Evolutionary conservation across 2,797 vertebrate species (phyloP), one percentile per base, ranked within the genome.

Genomic region (Phalloptychus januarius): DNA sequence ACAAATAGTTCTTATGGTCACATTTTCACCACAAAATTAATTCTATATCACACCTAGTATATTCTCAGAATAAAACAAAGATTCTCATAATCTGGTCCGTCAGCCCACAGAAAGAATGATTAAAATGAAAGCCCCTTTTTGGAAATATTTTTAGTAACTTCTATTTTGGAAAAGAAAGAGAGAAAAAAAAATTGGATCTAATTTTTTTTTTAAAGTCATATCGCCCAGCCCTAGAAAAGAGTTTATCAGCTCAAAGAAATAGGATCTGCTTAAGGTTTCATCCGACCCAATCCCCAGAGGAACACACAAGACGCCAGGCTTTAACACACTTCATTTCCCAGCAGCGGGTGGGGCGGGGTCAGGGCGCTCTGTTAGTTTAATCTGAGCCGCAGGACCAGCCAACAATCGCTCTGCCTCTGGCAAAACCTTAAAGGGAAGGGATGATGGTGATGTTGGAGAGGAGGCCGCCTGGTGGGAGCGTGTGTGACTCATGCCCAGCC

Each of bases 241-340:
- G 65, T 91, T 88, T 90, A 88, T 87, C 83, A 82, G 85, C 84
- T 87, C 75, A 81, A 80, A 91, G 89, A 91, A 91, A 92, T 40
- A 61, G 63, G 88, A 93, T 92, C 89, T 88, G 88, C 75, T 82
- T 85, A 86, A 87, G 91, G 89, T 87, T 83, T 87, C 87, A 89
- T 89, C 80, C 79, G 82, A 87, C 78, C 85, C 48, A 79, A 85
- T 84, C 85, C 88, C 83, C 81, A 0, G 3, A 89, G 86, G 86
- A 86, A 75, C 3, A 70, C 69, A 83, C 78, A 89, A 93, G 92
- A 89, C 90, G 88, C 93, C 93, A 91, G 89, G 88, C 77, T 91
- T 92, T 91, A 86, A 91, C 88, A 93, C 92, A 93, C 92, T 92
- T 93, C 85, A 92, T 89, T 94, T 94, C 92, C 92, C 91, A 93